Evolutionary conservation across 2,888 invertebrate genomes (phyloP), one percentile per base, ranked within the genome.

Genomic region (Pterobdella sp.): DNA sequence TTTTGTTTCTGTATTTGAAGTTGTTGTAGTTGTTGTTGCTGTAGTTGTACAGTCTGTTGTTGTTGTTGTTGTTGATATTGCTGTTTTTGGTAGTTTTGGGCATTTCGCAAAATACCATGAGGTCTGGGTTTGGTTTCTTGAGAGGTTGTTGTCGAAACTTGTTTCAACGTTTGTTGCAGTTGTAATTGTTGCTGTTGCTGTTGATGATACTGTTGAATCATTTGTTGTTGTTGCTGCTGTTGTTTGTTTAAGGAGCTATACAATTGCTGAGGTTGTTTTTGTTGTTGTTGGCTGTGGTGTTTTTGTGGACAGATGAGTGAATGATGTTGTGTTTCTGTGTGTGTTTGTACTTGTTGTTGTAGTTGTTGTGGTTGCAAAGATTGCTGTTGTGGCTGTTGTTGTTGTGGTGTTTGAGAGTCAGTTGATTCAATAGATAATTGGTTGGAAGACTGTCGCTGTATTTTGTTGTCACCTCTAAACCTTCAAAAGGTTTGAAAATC

Each of bases 31-130:
- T 56, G 60, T 3, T 56, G n/a, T 26, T 56, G 60, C 26, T 42
- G 42, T 14, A 14, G 7, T 36, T 31, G 69, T 26, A n/a, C 4
- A 29, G 10, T n/a, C 7, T 63, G n/a, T n/a, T 63, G 31, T 29
- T 63, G 63, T n/a, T 63, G 63, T n/a, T 63, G 63, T 29, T 26
- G 7, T 63, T 63, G 63, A 29, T 63, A 31, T 14, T 52, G 69
- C 35, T 68, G 68, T 36, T 69, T 52, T 31, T 71, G 71, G 34
- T 71, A 71, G 36, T 71, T 71, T 1, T 71, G 71, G 0, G 71
- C 56, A 32, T 71, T 71, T 2, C 71, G 52, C 31, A 71, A 32
- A n/a, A 71, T 71, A 1, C 69, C 69, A 31, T 49, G 69, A 31
- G 69, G 69, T 31, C 52, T 69, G 22, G 71, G 71, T 34, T 71